Conservation (phyloP, 2,797 vertebrate species). For the Glossophaga mutica region DNA sequence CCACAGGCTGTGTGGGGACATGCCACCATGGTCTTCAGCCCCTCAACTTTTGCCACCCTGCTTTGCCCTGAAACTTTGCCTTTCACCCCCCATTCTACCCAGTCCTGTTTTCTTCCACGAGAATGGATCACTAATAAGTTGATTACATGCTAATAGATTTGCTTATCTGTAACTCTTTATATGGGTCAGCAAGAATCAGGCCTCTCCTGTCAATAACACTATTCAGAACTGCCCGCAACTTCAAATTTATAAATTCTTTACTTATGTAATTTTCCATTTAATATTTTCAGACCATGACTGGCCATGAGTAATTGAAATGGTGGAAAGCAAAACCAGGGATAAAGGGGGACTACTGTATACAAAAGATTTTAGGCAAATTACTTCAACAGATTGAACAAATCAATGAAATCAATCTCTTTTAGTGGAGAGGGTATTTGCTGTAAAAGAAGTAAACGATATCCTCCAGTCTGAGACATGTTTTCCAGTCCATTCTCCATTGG, state of each 20-base stretch:
- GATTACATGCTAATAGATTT: too few relatives aligned
- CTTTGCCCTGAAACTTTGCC: too few relatives aligned
- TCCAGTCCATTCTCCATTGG: not conserved
- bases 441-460: not conserved
- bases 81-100: too few relatives aligned
- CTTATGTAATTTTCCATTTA: not conserved
- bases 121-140: too few relatives aligned
- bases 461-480: not conserved
- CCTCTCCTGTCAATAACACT: not conserved
- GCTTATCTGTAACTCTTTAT: too few relatives aligned
- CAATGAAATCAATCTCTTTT: not conserved
- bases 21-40: too few relatives aligned
- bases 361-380: conserved; percentile 25
- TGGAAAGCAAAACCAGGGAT: not conserved
- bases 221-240: not conserved
- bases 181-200: too few relatives aligned
- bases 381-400: not conserved
- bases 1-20: too few relatives aligned
- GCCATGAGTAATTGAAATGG: not conserved
- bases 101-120: too few relatives aligned
- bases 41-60: too few relatives aligned
- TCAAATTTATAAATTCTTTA: not conserved
- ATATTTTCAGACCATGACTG: not conserved
- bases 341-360: not conserved
- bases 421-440: not conserved